Conservation (phyloP, 1,140 invertebrate genomes). For the Dendrolimus punctatus region DNA sequence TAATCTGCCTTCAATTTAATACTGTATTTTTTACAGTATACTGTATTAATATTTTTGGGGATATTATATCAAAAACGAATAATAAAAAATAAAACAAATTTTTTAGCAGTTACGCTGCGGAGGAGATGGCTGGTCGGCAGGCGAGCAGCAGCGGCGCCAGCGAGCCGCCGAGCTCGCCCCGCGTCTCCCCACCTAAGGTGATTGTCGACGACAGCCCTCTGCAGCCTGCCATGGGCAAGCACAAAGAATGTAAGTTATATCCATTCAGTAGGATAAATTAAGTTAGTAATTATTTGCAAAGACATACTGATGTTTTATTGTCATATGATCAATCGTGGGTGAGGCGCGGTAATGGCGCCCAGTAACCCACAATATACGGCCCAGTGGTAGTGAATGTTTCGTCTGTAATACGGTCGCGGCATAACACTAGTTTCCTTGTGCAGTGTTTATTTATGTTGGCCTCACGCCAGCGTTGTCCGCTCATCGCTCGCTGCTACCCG, state of each 20-base stretch:
- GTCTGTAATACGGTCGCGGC: conserved; percentile 69
- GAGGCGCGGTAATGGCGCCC: conserved; percentile 25
- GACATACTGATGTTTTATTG: not conserved
- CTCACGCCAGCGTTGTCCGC: conserved; percentile 54
- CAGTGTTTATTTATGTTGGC: conserved; percentile 69
- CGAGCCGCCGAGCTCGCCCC: conserved; percentile 60
- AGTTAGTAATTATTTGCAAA: not conserved
- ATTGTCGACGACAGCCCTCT: conserved; percentile 95
- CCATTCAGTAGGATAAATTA: conserved; percentile 1
- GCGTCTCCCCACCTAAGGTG: conserved; percentile 88
- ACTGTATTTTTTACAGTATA: no score
- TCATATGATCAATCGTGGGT: not conserved
- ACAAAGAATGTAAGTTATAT: conserved; percentile 94
- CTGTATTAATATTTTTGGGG: not conserved
- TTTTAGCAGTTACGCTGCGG: conserved; percentile 44
- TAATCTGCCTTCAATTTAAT: no score
- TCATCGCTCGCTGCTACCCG: conserved; percentile 36
- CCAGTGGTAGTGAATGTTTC: conserved; percentile 66
- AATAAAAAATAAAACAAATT: not conserved
- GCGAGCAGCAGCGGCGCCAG: conserved; percentile 62
- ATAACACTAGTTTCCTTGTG: conserved; percentile 70
- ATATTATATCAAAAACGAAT: not conserved
- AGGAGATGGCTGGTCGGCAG: conserved; percentile 60
- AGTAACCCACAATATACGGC: conserved; percentile 69
- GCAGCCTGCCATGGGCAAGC: conserved; percentile 94